Conservation (phyloP, 2,797 vertebrate species). For the Alosa sapidissima region DNA sequence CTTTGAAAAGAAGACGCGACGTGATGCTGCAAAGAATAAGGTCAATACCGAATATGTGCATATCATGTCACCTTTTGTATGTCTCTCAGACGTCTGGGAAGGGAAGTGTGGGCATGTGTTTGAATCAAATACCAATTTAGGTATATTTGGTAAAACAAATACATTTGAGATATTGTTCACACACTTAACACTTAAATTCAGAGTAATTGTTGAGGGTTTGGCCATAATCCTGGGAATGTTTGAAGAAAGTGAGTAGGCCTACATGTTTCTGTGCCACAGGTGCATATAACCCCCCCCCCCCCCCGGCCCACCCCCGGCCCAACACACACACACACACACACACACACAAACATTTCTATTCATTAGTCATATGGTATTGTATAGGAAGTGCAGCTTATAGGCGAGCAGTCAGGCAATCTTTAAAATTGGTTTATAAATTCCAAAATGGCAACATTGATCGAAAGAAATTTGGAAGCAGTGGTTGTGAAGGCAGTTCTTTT, state of each 20-base stretch:
- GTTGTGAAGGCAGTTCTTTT: too few relatives aligned
- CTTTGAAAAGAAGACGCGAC: not conserved
- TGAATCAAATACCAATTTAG: not conserved
- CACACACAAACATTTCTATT: not conserved
- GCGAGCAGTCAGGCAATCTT: too few relatives aligned
- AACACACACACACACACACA: not conserved
- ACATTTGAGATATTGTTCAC: too few relatives aligned
- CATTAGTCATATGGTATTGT: not conserved
- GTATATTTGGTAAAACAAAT: not conserved
- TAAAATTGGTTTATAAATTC: too few relatives aligned
- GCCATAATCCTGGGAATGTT: not conserved
- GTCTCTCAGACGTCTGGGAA: not conserved
- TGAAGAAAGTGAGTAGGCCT: not conserved
- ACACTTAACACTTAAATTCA: not conserved
- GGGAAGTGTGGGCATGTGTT: not conserved
- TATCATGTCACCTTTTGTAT: not conserved
- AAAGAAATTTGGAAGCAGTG: too few relatives aligned
- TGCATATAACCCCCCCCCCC: not conserved
- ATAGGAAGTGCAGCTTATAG: too few relatives aligned
- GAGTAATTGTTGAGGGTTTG: not conserved
- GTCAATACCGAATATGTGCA: not conserved
- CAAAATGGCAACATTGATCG: too few relatives aligned
- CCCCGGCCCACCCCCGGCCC: not conserved
- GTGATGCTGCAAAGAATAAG: not conserved
- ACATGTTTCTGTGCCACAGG: not conserved